Evolutionary conservation across 2,797 vertebrate species (phyloP), one percentile per base, ranked within the genome.

Genomic region (Enteromius mattozi): DNA sequence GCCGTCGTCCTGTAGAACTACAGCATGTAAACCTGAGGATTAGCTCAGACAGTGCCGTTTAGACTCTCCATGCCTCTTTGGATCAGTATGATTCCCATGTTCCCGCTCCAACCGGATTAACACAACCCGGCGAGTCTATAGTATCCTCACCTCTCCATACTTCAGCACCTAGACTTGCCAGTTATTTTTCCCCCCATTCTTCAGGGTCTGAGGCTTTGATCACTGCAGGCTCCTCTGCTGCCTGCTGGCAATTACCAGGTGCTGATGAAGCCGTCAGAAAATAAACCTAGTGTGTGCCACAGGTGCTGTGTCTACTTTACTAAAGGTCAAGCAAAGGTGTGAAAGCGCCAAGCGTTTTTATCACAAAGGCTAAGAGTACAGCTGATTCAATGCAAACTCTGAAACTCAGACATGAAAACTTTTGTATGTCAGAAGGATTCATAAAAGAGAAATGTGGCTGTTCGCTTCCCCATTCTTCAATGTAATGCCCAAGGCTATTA

Each of bases 21-120:
- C 95, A 93, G 91, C 91, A 80, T 95, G 94, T 96, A 95, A 96
- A 95, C 90, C 84, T 92, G 88, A 81, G 92, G 94, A 96, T 95
- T 95, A 95, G 92, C 92, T 90, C 89, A 89, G 87, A 90, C 89
- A 80, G 81, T 87, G 61, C 54, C 61, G 89, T 90, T 90, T 88
- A 89, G 63, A 87, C 89, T 88, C 91, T 90, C 89, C 89, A 89
- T 91, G 92, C 89, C 92, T 91, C 89, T 91, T 88, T 88, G 90
- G 93, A 92, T 93, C 92, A 90, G 45, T 17, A 42, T 82, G 42
- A 82, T 82, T 83, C 82, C 84, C 87, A 79, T 86, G 80, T 83
- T 87, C 51, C 78, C 49, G 72, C 82, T 88, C 68, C 81, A 86
- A 81, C 49, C 19, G 37, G 84, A 88, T 89, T 89, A 89, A 76